A percentile compares a stretch with the other conserved stretches of the same genome.
These are phyloP conservation scores for Neoitamus cyanurus DNA, from an alignment of 2,888 invertebrate species.

Conservation along the genomic window DNA sequence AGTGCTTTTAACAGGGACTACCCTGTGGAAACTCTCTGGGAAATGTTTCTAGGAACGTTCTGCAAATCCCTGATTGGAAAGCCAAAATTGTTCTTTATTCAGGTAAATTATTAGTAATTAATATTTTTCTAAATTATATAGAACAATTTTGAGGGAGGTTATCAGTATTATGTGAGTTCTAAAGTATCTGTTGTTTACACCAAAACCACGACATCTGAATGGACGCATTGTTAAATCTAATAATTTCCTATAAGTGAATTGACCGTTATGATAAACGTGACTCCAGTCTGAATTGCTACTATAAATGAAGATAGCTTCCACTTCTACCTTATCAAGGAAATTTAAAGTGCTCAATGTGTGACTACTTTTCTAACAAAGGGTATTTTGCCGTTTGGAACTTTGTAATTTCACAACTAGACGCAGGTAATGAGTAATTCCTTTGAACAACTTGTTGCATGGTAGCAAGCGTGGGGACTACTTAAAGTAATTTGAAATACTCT, in stretches of 20 bases:
- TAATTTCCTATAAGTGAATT: too few relatives aligned
- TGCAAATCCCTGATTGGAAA: conserved; percentile 74
- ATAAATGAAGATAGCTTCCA: neutral
- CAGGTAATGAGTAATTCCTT: neutral
- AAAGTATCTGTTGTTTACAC: too few relatives aligned
- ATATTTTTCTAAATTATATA: too few relatives aligned
- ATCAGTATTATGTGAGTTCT: too few relatives aligned
- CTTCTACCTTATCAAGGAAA: neutral
- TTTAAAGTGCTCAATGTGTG: neutral
- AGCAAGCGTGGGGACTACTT: neutral
- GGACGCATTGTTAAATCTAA: too few relatives aligned
- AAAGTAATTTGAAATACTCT: neutral
- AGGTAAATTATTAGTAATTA: conserved; percentile 64
- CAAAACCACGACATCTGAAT: too few relatives aligned
- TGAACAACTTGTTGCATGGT: neutral
- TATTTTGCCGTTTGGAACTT: neutral
- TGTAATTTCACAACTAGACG: neutral
- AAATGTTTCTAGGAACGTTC: conserved; percentile 70
- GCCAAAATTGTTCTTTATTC: conserved; percentile 78
- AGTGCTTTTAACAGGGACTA: conserved; percentile 72
- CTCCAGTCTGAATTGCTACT: neutral
- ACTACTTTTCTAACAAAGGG: neutral
- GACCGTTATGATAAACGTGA: neutral
- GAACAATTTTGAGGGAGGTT: too few relatives aligned
- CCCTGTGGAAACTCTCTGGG: conserved; percentile 71